These are phyloP conservation scores for Enteromius viviparus DNA, from an alignment of 2,797 vertebrate species.

Conservation along the genomic window DNA sequence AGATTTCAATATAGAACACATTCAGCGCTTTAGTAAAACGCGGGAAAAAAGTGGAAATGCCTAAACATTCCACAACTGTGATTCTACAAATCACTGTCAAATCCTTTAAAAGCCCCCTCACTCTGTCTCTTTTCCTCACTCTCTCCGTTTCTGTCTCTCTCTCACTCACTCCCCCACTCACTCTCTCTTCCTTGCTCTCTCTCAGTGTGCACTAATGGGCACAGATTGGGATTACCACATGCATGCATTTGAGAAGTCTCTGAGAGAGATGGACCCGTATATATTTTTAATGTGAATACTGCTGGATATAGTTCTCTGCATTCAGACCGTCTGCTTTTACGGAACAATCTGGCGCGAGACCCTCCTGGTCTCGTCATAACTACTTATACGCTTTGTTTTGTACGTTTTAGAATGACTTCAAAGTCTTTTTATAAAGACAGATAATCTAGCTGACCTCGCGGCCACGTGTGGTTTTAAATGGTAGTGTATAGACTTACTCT, in stretches of 20 bases:
- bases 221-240: slow-evolving; percentile 84
- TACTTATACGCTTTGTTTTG: background rate
- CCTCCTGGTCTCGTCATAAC: background rate
- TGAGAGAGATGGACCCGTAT: slow-evolving; percentile 34
- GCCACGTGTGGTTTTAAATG: slow-evolving; percentile 42
- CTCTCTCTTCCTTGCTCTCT: slow-evolving; percentile 51
- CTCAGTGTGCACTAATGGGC: slow-evolving; percentile 75
- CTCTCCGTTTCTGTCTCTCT: slow-evolving; percentile 59
- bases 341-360: slow-evolving; percentile 11
- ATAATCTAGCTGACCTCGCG: slow-evolving; percentile 42
- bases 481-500: slow-evolving; percentile 22
- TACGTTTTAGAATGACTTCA: background rate
- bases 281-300: slow-evolving; percentile 51
- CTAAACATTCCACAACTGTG: slow-evolving; percentile 73
- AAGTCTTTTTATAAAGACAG: slow-evolving; percentile 9
- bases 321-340: slow-evolving; percentile 13
- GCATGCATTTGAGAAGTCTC: slow-evolving; percentile 74
- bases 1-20: background rate
- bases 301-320: slow-evolving; percentile 34
- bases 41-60: slow-evolving; percentile 68
- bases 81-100: slow-evolving; percentile 82
- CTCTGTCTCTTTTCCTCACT: slow-evolving; percentile 61
- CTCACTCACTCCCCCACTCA: slow-evolving; percentile 50
- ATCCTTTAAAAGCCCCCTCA: slow-evolving; percentile 76
- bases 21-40: slow-evolving; percentile 55